Evolutionary conservation across 2,888 invertebrate species (phyloP).

Genomic region (Podabrus alpinus): DNA sequence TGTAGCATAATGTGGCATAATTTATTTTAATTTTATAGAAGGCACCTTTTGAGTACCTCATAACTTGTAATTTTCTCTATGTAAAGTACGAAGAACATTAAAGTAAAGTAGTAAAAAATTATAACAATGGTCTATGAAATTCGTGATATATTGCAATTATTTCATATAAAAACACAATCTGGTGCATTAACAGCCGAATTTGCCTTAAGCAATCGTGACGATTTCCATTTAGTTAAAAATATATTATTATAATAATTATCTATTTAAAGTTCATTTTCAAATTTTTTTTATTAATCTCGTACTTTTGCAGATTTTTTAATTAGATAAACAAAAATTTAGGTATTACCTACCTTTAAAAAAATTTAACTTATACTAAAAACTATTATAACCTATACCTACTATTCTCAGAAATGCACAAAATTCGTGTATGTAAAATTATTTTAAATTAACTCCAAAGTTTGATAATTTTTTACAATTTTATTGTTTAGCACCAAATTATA

Average conservation of each 20-base stretch:
- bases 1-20: neutral
- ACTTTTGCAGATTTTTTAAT: neutral
- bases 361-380: neutral
- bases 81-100: neutral
- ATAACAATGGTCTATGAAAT: neutral
- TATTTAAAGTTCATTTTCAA: neutral
- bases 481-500: too few relatives aligned
- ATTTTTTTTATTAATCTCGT: neutral
- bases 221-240: neutral
- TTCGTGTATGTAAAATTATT: neutral
- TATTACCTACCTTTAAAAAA: neutral
- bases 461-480: neutral
- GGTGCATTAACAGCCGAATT: neutral
- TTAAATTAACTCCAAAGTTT: neutral
- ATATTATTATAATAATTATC: conserved; percentile 3
- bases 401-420: neutral
- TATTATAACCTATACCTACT: too few relatives aligned
- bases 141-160: conserved; percentile 1
- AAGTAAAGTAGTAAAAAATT: neutral
- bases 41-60: neutral
- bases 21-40: neutral
- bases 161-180: neutral
- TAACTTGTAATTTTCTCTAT: neutral
- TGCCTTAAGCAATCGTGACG: conserved; percentile 2
- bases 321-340: neutral